phyloP scores from a whole-genome alignment of 2,113 vertebrate genomes.

The Meriones unguiculatus region DNA sequence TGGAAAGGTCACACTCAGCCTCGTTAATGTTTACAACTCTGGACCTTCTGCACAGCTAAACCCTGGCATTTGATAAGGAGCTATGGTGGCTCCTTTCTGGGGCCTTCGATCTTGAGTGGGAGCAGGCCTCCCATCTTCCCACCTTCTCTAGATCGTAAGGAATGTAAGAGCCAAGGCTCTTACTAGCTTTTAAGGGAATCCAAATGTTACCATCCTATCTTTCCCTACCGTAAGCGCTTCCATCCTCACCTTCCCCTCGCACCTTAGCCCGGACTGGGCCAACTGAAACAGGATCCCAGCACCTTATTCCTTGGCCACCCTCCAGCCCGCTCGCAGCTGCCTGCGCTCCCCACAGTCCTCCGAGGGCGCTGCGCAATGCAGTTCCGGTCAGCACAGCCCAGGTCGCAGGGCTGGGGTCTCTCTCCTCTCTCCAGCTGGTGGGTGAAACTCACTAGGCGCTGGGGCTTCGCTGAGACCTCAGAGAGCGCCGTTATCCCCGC shows the following conservation, averaged over 20 bases:
- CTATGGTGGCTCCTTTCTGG: neutral
- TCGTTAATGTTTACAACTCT: neutral
- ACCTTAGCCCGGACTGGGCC: neutral
- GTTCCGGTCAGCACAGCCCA: slow-evolving; percentile 18
- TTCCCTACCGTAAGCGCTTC: neutral
- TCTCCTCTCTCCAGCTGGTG: neutral
- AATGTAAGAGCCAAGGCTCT: neutral
- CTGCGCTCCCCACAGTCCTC: fast-evolving
- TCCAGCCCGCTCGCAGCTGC: fast-evolving
- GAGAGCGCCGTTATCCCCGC: neutral
- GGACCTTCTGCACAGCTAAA: neutral
- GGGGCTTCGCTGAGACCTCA: neutral
- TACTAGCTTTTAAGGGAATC: neutral
- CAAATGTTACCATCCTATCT: neutral
- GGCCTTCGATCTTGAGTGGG: neutral
- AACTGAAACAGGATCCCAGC: fast-evolving
- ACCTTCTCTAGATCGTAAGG: neutral
- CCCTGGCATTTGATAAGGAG: neutral
- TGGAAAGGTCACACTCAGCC: neutral
- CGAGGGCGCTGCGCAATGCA: neutral
- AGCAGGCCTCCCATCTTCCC: neutral
- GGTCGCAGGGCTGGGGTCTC: fast-evolving
- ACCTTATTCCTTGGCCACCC: neutral
- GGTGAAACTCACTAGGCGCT: neutral
- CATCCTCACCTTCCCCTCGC: neutral